Base-by-base conservation (phyloP, 2,113 vertebrate genomes). In the Pelobates fuscus region DNA sequence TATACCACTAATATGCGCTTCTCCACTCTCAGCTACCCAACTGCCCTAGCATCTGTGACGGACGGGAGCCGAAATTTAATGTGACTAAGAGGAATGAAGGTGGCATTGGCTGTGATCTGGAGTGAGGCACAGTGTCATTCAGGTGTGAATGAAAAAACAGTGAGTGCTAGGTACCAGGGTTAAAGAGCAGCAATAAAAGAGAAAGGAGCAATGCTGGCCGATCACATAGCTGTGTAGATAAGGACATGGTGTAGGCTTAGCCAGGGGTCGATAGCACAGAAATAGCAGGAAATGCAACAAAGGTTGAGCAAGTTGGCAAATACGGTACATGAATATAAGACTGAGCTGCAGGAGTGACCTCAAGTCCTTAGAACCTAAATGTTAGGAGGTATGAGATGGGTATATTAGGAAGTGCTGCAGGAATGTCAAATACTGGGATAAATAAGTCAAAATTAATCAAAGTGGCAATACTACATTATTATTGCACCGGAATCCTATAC, bases 1-100 rank as follows among this genome's bases (percentile, higher is more conserved):
- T 63, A 76, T 67, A 60, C 72, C 72, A 76, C 67, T 67, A 64
- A 76, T 76, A 49, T 67, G 29, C 41, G 63, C 72, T 26, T 26
- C 37, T 49, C 63, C 61, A 44, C 14, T 44, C 30, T 58, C 24
- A 11, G 32, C 32, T 27, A 54, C 20, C 49, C 23, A 23, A 60
- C 12, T 18, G 64, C 72, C 54, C 72, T 12, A 37, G 72, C 63
- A 20, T 24, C 52, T 4, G 25, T 46, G 64, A 76, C 17, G 27
- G 72, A 49, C 72, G 58, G 54, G 18, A 67, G 55, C n/a, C 23
- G 54, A 59, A 75, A 75, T 75, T 24, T 64, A 49, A 59, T 76
- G 72, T 60, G 72, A 76, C 21, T 37, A 67, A 67, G 72, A 76
- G 72, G 25, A 76, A 76, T 67, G 72, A 60, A 32, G 11, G 55